Percentiles rank a stretch among this genome's conserved stretches.
phyloP scores from a whole-genome alignment of 1,140 invertebrate species.

The Drosophila ohnishii region DNA sequence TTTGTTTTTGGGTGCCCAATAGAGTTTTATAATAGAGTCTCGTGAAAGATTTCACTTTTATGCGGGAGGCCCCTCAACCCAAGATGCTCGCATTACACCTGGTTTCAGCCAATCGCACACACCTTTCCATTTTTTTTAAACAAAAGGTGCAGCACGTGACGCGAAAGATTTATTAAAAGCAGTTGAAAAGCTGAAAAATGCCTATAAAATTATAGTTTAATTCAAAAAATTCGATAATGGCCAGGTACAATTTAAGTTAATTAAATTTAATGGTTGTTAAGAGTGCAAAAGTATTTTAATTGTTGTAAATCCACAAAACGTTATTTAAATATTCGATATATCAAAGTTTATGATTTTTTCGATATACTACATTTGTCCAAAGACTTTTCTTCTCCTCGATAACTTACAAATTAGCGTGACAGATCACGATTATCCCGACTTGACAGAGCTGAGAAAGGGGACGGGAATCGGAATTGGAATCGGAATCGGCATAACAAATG shows the following conservation, averaged over 20 bases:
- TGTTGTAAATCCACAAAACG: neutral
- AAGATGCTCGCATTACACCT: slow-evolving; percentile 13
- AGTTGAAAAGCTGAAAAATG: neutral
- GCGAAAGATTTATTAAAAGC: slow-evolving; percentile 27
- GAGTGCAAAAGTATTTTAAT: neutral
- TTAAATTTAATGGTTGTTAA: neutral
- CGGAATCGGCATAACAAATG: slow-evolving; percentile 53
- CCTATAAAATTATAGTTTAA: slow-evolving; percentile 1
- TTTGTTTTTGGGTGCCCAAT: slow-evolving; percentile 28
- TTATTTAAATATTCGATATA: neutral
- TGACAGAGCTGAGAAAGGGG: neutral
- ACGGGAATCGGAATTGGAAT: slow-evolving; percentile 9
- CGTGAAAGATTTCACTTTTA: slow-evolving; percentile 72
- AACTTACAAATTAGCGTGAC: slow-evolving; percentile 13
- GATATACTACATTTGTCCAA: neutral
- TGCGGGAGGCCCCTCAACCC: slow-evolving; percentile 39
- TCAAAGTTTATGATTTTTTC: neutral
- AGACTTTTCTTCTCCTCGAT: neutral
- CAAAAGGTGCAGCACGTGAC: slow-evolving; percentile 31
- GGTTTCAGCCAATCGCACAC: slow-evolving; percentile 7
- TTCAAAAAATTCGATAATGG: neutral
- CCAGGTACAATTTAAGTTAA: neutral
- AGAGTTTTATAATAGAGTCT: slow-evolving; percentile 62
- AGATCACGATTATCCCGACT: slow-evolving; percentile 20
- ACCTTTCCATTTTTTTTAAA: slow-evolving; percentile 6